Evolutionary conservation across 2,888 invertebrate species (phyloP).

Genomic region (Conistra vaccinii): DNA sequence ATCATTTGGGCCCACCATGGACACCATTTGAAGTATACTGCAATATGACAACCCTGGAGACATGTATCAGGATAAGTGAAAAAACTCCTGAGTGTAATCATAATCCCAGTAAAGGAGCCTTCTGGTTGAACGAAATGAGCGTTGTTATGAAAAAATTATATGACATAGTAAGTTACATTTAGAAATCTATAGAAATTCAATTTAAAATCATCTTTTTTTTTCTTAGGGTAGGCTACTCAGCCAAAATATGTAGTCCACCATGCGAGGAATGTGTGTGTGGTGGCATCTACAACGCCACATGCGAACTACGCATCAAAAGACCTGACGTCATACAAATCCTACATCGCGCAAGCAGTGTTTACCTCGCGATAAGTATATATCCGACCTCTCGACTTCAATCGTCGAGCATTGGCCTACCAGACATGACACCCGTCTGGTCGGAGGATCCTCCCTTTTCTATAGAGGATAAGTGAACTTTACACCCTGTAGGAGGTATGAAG

Average conservation of each 20-base stretch:
- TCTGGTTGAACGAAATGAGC: conserved; percentile 24
- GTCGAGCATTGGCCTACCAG: too few species aligned
- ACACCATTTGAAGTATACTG: conserved; percentile 21
- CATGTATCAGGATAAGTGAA: not conserved
- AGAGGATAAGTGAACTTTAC: too few species aligned
- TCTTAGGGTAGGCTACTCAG: not conserved
- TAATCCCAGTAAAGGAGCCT: conserved; percentile 3
- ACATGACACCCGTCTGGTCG: too few species aligned
- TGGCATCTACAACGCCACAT: too few species aligned
- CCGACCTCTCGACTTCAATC: too few species aligned
- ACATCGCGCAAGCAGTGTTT: too few species aligned
- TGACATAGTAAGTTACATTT: conserved; percentile 4
- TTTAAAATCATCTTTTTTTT: not conserved
- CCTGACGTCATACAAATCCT: too few species aligned
- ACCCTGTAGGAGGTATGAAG: too few species aligned
- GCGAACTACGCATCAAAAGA: too few species aligned
- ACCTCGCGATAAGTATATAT: too few species aligned
- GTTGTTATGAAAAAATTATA: conserved; percentile 24
- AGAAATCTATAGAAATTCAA: not conserved
- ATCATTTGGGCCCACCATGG: conserved; percentile 14
- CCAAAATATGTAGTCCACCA: not conserved
- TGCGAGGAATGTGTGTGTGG: not conserved
- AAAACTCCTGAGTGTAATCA: not conserved
- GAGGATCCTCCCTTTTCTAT: too few species aligned
- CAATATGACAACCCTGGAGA: conserved; percentile 37